Percentiles rank a stretch among this genome's conserved stretches.
Evolutionary conservation across 2,888 invertebrate species (phyloP).

Genomic region (Drosophila formosana): DNA sequence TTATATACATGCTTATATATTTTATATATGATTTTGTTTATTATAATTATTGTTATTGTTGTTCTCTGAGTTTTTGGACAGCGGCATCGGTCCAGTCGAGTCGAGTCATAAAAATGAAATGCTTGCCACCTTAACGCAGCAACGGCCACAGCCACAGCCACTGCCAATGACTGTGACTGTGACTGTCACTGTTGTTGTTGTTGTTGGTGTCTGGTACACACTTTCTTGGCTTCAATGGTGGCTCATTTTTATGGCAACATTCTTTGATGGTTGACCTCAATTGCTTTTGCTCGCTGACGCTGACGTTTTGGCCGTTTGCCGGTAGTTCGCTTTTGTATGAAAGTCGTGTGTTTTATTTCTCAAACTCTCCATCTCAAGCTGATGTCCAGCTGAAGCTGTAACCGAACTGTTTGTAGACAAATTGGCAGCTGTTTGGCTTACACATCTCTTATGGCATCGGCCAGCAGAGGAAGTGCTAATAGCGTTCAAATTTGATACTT

Average conservation of each 20-base stretch:
- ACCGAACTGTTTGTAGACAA: slow-evolving; percentile 62
- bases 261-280: slow-evolving; percentile 82
- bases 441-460: slow-evolving; percentile 49
- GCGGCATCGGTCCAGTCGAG: slow-evolving; percentile 61
- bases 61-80: slow-evolving; percentile 17
- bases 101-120: slow-evolving; percentile 78
- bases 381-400: slow-evolving; percentile 28
- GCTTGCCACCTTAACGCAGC: slow-evolving; percentile 54
- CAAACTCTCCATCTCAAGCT: slow-evolving; percentile 44
- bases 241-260: slow-evolving; percentile 81
- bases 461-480: slow-evolving; percentile 75
- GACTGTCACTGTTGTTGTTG: slow-evolving; percentile 18
- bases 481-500: slow-evolving; percentile 74
- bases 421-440: slow-evolving; percentile 60
- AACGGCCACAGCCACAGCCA: slow-evolving; percentile 19
- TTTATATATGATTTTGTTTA: slow-evolving; percentile 40
- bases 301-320: slow-evolving; percentile 73
- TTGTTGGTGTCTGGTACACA: slow-evolving; percentile 63
- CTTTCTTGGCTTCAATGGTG: slow-evolving; percentile 71
- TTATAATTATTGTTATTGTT: slow-evolving; percentile 43
- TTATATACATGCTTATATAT: slow-evolving; percentile 42
- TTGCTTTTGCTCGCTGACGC: slow-evolving; percentile 80
- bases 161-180: slow-evolving; percentile 15
- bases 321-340: slow-evolving; percentile 58
- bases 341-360: slow-evolving; percentile 70